A percentile compares a stretch with the other conserved stretches of the same genome.
Conservation (phyloP, 2,797 vertebrate genomes). For the Bufotes viridis region DNA sequence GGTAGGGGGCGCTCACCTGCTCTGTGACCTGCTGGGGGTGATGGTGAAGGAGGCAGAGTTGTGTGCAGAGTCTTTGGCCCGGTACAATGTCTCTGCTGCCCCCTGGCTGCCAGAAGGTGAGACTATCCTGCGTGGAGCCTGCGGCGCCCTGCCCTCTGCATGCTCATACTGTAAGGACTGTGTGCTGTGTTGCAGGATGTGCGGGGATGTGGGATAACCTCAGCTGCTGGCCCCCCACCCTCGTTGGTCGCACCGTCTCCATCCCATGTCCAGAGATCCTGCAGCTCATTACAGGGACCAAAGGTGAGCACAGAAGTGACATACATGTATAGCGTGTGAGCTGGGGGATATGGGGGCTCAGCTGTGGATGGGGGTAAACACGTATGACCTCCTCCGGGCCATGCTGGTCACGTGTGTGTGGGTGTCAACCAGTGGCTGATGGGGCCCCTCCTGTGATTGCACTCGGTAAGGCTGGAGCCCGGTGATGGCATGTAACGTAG, state of each 20-base stretch:
- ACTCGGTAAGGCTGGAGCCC: too few relatives aligned
- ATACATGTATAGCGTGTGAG: background rate
- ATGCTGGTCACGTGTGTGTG: too few relatives aligned
- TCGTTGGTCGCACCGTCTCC: background rate
- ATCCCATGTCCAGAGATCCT: constrained; percentile 39
- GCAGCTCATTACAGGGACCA: constrained; percentile 31
- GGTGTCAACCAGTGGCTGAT: too few relatives aligned
- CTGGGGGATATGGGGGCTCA: too few relatives aligned
- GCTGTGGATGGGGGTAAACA: too few relatives aligned
- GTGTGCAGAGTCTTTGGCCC: background rate
- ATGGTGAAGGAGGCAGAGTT: background rate
- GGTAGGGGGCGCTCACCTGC: constrained; percentile 38
- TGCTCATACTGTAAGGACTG: background rate
- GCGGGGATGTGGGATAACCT: constrained; percentile 46
- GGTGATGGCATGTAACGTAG: too few relatives aligned
- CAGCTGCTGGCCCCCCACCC: constrained; percentile 44
- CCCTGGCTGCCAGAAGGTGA: constrained; percentile 24
- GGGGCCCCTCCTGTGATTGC: too few relatives aligned
- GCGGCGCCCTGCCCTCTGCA: background rate
- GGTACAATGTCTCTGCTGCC: constrained; percentile 4
- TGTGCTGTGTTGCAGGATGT: constrained; percentile 42
- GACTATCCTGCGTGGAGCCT: background rate
- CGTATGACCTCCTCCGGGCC: too few relatives aligned
- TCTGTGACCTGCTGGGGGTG: constrained; percentile 35
- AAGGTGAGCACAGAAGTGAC: constrained; percentile 19